Base-by-base conservation (phyloP, 2,888 invertebrate genomes). In the Cerastis leucographa region DNA sequence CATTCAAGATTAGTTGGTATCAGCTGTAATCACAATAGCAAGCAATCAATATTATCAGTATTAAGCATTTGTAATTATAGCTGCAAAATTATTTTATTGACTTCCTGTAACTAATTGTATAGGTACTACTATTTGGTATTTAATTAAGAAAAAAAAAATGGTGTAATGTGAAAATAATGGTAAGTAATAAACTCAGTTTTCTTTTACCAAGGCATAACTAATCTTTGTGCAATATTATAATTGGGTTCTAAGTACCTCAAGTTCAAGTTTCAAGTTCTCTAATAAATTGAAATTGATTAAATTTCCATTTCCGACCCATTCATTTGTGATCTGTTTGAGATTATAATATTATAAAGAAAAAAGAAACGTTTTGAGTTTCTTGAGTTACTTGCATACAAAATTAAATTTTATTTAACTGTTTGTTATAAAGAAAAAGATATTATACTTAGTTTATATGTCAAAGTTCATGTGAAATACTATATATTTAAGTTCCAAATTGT, bases 21-120 rank as follows among this genome's bases (percentile, higher is more conserved):
- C 82, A 70, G 64, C 40, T 85, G 74, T 81, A 78, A 81, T 87
- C 76, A 81, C 67, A 86, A 78, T 75, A 70, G 69, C 44, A 75
- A 69, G 51, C 75, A 59, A 74, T 80, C 74, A 78, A 75, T 46
- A 67, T 56, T 68, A 75, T 74, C 74, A 86, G 62, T 49, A n/a
- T 22, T 56, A 65, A 69, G 71, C 86, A 83, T 61, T 35, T 65
- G 29, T 72, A 66, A 54, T 72, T 66, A 66, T 44, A 74, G 42
- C 51, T 70, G 56, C 61, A 69, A 46, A 71, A 82, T 65, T 76
- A 62, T 59, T 49, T 25, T 61, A 49, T 69, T 61, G 65, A 64
- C 75, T 71, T 61, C 65, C 61, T 61, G 29, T 12, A 56, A 42
- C 42, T 40, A 61, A 65, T 56, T 17, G 17, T 9, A 25, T 74